Percentiles rank a stretch among this genome's conserved stretches.
Evolutionary conservation across 1,140 invertebrate genomes (phyloP).

Genomic region (Venturia canescens): DNA sequence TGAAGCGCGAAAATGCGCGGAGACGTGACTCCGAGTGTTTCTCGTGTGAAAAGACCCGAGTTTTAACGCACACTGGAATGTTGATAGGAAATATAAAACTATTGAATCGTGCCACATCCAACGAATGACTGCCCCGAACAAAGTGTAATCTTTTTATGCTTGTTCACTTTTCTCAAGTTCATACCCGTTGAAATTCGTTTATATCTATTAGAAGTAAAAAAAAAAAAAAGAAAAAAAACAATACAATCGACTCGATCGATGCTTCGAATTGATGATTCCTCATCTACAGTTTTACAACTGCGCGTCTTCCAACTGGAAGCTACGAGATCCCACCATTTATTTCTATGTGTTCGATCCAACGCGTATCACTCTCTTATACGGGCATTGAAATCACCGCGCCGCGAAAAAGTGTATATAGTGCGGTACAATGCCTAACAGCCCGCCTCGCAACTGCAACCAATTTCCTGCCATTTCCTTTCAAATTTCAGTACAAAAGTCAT

Average conservation of each 20-base stretch:
- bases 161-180: background rate
- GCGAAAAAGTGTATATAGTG: background rate
- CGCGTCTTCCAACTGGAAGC: background rate
- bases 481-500: background rate
- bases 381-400: conserved; percentile 26
- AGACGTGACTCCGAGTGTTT: conserved; percentile 4
- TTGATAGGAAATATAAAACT: conserved; percentile 20
- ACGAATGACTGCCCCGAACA: background rate
- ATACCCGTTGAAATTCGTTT: background rate
- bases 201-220: background rate
- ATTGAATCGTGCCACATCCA: background rate
- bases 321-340: background rate
- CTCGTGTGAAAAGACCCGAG: background rate
- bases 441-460: background rate
- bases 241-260: background rate
- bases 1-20: conserved; percentile 37
- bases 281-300: background rate
- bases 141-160: conserved; percentile 16
- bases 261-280: conserved; percentile 31
- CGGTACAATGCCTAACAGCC: background rate
- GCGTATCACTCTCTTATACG: background rate
- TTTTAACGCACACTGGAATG: background rate
- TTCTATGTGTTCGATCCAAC: background rate
- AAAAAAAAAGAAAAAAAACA: no score
- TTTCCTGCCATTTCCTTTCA: background rate